Evolutionary conservation across 2,797 vertebrate genomes (phyloP).

Genomic region (Aplochiton taeniatus): DNA sequence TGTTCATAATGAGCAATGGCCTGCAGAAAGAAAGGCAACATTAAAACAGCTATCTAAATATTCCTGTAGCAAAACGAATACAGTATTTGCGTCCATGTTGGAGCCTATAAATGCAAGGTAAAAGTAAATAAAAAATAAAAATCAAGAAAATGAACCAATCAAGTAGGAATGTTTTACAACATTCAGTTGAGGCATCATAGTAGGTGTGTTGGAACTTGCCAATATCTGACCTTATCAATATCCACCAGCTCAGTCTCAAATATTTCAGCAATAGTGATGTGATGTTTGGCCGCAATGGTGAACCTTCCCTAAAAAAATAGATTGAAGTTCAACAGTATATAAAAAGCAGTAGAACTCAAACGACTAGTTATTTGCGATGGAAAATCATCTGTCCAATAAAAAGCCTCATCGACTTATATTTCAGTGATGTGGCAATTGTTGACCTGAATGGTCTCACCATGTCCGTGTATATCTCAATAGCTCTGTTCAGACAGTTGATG

Average conservation of each 20-base stretch:
- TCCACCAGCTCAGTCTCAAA: constrained; percentile 91
- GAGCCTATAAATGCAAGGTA: no score
- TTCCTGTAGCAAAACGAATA: neutral
- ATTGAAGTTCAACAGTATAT: neutral
- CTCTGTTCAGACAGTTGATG: constrained; percentile 77
- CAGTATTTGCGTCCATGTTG: no score
- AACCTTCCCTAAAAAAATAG: constrained; percentile 85
- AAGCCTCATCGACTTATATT: neutral
- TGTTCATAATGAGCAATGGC: constrained; percentile 93
- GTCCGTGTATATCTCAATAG: constrained; percentile 86
- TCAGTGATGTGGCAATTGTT: no score
- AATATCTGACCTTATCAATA: constrained; percentile 83
- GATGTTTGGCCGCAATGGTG: constrained; percentile 93
- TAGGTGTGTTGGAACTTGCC: no score
- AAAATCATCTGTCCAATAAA: neutral
- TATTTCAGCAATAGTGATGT: constrained; percentile 90
- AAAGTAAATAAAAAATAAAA: no score
- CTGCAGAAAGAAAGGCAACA: constrained; percentile 56
- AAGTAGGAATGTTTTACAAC: no score
- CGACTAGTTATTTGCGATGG: neutral
- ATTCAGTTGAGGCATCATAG: neutral
- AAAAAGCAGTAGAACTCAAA: rapidly evolving
- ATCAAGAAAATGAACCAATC: no score
- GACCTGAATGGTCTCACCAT: constrained; percentile 79
- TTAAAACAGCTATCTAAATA: neutral